A percentile compares a stretch with the other conserved stretches of the same genome.
phyloP scores from a whole-genome alignment of 2,113 vertebrate species.

The Epinephelus moara region DNA sequence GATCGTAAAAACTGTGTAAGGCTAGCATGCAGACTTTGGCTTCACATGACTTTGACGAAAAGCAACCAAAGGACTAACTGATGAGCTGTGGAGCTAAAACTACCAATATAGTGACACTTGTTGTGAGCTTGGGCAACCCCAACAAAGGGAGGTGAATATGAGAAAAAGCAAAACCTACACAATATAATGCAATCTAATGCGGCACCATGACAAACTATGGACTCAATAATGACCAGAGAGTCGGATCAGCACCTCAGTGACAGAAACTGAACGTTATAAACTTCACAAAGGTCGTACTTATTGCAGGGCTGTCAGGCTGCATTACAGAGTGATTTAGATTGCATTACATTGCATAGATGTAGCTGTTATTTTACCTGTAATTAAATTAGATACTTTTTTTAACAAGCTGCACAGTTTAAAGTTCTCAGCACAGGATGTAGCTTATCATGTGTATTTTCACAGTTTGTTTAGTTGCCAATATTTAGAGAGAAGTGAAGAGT shows the following conservation, averaged over 20 bases:
- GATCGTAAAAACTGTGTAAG: not conserved
- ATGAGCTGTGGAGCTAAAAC: not conserved
- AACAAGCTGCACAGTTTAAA: not conserved
- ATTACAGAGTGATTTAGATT: slow-evolving; percentile 34
- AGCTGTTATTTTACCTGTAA: not conserved
- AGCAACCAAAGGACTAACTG: not conserved
- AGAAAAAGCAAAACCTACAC: slow-evolving; percentile 34
- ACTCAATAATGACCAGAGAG: not conserved
- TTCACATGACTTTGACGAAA: slow-evolving; percentile 4
- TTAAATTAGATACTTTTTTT: slow-evolving; percentile 7
- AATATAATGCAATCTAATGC: slow-evolving; percentile 54
- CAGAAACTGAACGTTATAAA: slow-evolving; percentile 29
- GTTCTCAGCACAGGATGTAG: slow-evolving; percentile 46
- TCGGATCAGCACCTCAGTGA: slow-evolving; percentile 11
- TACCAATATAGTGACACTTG: slow-evolving; percentile 56
- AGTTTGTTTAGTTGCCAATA: slow-evolving; percentile 64
- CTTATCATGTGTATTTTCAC: slow-evolving; percentile 63
- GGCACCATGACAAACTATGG: slow-evolving; percentile 23
- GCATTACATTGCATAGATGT: slow-evolving; percentile 41
- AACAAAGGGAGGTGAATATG: not conserved
- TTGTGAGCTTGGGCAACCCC: slow-evolving; percentile 26
- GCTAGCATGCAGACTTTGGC: slow-evolving; percentile 17
- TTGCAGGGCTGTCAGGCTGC: slow-evolving; percentile 34
- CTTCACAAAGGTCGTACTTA: slow-evolving; percentile 37
- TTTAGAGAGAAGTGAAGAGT: slow-evolving; percentile 29